These are phyloP conservation scores for Microctenopoma steveboyesi DNA, from an alignment of 2,797 vertebrate species.

Conservation along the genomic window DNA sequence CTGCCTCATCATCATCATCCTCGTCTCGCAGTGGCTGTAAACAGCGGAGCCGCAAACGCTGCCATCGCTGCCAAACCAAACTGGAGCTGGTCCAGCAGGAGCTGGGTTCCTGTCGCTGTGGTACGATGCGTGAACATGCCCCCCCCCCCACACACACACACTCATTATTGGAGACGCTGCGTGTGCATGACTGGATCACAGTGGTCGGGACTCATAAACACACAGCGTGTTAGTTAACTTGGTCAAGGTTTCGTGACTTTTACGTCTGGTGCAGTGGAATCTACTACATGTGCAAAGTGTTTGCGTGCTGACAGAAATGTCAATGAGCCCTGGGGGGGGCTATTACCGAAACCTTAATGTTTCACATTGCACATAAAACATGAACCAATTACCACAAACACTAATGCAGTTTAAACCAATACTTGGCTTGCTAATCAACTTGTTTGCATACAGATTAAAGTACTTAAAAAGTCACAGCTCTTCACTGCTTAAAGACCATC, in stretches of 20 bases:
- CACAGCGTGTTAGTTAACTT: neutral
- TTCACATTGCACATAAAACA: slow-evolving; percentile 76
- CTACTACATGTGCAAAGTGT: slow-evolving; percentile 28
- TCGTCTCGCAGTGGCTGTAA: slow-evolving; percentile 87
- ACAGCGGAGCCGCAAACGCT: slow-evolving; percentile 96
- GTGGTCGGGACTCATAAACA: neutral
- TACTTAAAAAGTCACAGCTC: slow-evolving; percentile 74
- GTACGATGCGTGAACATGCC: slow-evolving; percentile 73
- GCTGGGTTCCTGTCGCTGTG: slow-evolving; percentile 97
- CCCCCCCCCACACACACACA: no score
- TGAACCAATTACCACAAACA: slow-evolving; percentile 78
- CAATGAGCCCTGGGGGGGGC: slow-evolving; percentile 57
- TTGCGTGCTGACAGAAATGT: slow-evolving; percentile 56
- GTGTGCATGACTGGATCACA: neutral
- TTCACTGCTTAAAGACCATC: slow-evolving; percentile 72
- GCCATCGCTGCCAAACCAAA: slow-evolving; percentile 99
- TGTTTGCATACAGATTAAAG: slow-evolving; percentile 81
- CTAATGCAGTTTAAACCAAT: slow-evolving; percentile 78
- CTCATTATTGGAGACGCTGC: no score
- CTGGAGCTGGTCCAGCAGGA: slow-evolving; percentile 99
- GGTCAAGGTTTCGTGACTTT: slow-evolving; percentile 20
- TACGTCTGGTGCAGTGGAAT: slow-evolving; percentile 11
- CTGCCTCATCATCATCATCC: slow-evolving; percentile 64
- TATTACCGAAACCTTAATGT: slow-evolving; percentile 58
- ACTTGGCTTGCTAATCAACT: slow-evolving; percentile 75